Conservation (phyloP, 2,888 invertebrate genomes). For the Sarcophaga carnaria region DNA sequence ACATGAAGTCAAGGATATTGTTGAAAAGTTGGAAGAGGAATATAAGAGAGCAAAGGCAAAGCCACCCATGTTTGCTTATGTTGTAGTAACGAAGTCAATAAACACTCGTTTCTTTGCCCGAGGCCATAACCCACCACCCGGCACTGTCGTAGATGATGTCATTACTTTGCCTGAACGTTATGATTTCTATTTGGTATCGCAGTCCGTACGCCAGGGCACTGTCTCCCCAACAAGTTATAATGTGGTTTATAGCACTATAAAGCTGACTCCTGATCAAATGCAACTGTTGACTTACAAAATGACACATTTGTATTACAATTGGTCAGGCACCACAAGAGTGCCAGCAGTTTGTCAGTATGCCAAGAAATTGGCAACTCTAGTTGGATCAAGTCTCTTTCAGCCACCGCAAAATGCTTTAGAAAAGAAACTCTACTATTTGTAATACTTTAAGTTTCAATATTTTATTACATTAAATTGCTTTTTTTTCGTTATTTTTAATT, state of each 20-base stretch:
- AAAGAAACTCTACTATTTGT: constrained; percentile 88
- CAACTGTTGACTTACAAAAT: constrained; percentile 94
- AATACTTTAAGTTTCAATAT: constrained; percentile 74
- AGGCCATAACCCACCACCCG: constrained; percentile 89
- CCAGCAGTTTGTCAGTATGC: constrained; percentile 98
- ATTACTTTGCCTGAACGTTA: constrained; percentile 91
- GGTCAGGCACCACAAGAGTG: constrained; percentile 92
- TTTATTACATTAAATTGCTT: background rate
- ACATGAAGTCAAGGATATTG: constrained; percentile 88
- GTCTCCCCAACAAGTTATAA: constrained; percentile 96
- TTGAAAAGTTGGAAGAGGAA: constrained; percentile 83
- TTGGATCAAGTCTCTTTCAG: constrained; percentile 90
- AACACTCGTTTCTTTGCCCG: constrained; percentile 88
- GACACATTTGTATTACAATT: constrained; percentile 95
- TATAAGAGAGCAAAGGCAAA: constrained; percentile 82
- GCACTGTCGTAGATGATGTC: constrained; percentile 93
- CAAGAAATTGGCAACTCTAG: constrained; percentile 94
- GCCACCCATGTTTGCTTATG: constrained; percentile 86
- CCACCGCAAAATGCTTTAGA: constrained; percentile 87
- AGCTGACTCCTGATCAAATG: constrained; percentile 87
- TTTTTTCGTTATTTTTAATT: background rate
- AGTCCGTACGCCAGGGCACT: constrained; percentile 93
- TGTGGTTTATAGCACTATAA: constrained; percentile 89
- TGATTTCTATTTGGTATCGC: constrained; percentile 95
- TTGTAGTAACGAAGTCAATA: constrained; percentile 94